These are phyloP conservation scores for Saiga tatarica DNA, from an alignment of 2,113 vertebrate species.

Conservation along the genomic window DNA sequence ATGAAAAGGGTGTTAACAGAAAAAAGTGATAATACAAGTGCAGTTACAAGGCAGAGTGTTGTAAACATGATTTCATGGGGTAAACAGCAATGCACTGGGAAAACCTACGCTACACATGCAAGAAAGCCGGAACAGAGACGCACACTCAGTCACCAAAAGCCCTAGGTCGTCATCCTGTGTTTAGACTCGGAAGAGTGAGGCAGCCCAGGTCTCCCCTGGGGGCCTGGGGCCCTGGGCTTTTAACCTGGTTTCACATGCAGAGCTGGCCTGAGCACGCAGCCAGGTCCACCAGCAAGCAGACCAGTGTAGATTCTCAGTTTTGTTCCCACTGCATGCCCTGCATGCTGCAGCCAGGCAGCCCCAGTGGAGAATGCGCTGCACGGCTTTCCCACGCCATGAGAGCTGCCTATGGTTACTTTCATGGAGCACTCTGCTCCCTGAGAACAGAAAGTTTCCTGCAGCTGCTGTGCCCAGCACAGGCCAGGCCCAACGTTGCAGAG, in stretches of 20 bases:
- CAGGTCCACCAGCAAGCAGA: fast-evolving
- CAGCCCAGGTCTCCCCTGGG: neutral
- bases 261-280: fast-evolving
- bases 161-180: fast-evolving
- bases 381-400: fast-evolving
- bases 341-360: fast-evolving
- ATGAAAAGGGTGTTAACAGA: fast-evolving
- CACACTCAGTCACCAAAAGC: neutral
- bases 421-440: neutral
- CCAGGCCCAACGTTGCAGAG: fast-evolving
- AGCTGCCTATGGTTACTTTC: fast-evolving
- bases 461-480: neutral
- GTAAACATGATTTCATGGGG: fast-evolving
- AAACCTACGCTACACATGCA: neutral
- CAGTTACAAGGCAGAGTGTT: neutral
- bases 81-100: fast-evolving
- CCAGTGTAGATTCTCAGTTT: fast-evolving
- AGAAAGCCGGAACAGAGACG: fast-evolving
- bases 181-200: neutral
- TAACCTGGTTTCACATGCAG: fast-evolving
- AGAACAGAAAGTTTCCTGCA: fast-evolving
- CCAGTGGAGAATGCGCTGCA: fast-evolving
- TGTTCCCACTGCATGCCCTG: fast-evolving
- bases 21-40: neutral
- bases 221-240: fast-evolving